Conservation (phyloP, 2,797 vertebrate genomes). For the Poeciliopsis presidionis region DNA sequence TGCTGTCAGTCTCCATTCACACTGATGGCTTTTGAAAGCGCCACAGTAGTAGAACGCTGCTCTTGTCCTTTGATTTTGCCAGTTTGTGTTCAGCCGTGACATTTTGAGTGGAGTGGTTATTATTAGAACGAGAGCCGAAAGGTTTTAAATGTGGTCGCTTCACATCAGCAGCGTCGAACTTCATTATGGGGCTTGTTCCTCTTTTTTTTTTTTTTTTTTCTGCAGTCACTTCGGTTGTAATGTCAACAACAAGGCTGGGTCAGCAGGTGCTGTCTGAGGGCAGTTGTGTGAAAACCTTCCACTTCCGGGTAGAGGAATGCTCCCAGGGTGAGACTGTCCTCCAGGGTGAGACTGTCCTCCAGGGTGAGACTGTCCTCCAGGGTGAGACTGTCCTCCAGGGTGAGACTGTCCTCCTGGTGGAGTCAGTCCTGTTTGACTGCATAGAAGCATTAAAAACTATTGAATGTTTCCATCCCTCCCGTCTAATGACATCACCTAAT, state of each 20-base stretch:
- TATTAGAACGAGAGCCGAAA: conserved; percentile 76
- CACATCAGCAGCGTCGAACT: conserved; percentile 70
- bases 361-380: neutral
- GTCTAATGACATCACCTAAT: neutral
- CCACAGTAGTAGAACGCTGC: conserved; percentile 22
- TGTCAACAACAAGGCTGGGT: conserved; percentile 7
- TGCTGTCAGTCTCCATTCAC: conserved; percentile 61
- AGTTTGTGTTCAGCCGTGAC: conserved; percentile 61
- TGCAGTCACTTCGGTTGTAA: conserved; percentile 56
- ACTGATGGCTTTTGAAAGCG: conserved; percentile 58
- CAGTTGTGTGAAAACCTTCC: conserved; percentile 15
- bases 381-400: neutral
- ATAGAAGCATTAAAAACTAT: neutral
- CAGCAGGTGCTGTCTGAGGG: conserved; percentile 18
- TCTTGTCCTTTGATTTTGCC: conserved; percentile 49
- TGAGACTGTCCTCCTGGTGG: neutral
- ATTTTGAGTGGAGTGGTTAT: conserved; percentile 59
- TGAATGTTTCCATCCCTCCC: neutral
- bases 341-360: neutral
- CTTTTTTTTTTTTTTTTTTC: conserved; percentile 65
- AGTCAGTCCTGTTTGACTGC: neutral
- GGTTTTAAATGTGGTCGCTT: conserved; percentile 55
- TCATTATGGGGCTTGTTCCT: conserved; percentile 62
- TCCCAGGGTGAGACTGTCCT: neutral
- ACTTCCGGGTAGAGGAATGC: neutral